Evolutionary conservation across 2,888 invertebrate genomes (phyloP).

Genomic region (Clanis bilineata): DNA sequence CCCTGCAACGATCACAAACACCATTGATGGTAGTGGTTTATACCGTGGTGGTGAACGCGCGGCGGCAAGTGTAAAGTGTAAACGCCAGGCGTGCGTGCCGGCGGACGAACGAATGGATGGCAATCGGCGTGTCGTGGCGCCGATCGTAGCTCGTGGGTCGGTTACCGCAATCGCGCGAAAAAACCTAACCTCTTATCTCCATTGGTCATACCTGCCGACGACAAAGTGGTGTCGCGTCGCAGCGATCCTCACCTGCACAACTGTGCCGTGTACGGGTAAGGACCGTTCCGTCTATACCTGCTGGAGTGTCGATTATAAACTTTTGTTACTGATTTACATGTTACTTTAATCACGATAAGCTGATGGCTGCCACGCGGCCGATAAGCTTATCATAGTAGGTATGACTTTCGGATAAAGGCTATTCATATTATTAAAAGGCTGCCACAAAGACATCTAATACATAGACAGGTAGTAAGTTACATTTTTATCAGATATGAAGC

Average conservation of each 20-base stretch:
- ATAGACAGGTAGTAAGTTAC: too few relatives aligned
- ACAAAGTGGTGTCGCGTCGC: neutral
- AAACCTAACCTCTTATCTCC: constrained; percentile 70
- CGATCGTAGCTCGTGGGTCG: constrained; percentile 51
- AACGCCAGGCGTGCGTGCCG: constrained; percentile 69
- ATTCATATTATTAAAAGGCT: neutral
- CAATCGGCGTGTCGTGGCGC: constrained; percentile 52
- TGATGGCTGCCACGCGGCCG: neutral
- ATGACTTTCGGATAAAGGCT: neutral
- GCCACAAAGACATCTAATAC: too few relatives aligned
- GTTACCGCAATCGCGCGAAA: constrained; percentile 69
- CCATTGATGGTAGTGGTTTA: constrained; percentile 56
- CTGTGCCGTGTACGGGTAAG: neutral
- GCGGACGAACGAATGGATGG: constrained; percentile 71
- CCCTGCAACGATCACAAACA: constrained; percentile 65
- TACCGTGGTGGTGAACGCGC: constrained; percentile 37
- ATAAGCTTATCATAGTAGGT: neutral
- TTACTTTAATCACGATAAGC: constrained; percentile 3
- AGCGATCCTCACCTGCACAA: neutral
- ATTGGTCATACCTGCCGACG: constrained; percentile 42
- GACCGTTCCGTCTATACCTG: neutral
- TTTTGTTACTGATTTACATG: neutral
- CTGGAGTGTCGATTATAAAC: constrained; percentile 7
- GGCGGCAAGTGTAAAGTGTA: constrained; percentile 40
- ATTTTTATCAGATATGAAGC: too few relatives aligned